phyloP scores from a whole-genome alignment of 2,113 vertebrate genomes.

The Alectura lathami region DNA sequence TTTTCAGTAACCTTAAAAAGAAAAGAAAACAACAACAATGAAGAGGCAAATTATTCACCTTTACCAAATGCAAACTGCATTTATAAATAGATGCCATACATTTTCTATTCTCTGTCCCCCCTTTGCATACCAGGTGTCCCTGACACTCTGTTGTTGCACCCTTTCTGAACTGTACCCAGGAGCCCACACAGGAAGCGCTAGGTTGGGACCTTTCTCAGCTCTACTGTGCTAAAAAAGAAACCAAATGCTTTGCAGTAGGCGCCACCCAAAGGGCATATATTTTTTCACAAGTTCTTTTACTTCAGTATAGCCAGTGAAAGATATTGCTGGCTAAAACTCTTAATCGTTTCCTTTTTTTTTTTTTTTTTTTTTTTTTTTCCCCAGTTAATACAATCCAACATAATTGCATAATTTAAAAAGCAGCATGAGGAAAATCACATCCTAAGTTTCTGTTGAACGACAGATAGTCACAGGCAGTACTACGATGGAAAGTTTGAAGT shows the following conservation, averaged over 20 bases:
- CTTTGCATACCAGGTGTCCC: not conserved
- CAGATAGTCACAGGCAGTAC: not conserved
- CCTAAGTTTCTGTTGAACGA: not conserved
- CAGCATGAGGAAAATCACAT: not conserved
- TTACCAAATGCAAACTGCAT: not conserved
- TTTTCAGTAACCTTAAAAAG: not conserved
- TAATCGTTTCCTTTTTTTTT: not conserved
- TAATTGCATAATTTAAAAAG: not conserved
- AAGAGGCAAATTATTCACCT: not conserved
- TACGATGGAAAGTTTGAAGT: not conserved
- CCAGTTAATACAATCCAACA: not conserved
- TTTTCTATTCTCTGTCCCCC: not conserved
- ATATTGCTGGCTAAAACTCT: not conserved
- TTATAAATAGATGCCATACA: not conserved
- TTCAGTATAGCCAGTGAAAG: not conserved
- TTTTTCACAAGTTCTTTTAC: not conserved
- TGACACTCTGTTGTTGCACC: not conserved
- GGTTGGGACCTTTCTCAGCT: not conserved
- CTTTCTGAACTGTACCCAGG: not conserved
- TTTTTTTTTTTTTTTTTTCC: not conserved
- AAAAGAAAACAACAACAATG: not conserved
- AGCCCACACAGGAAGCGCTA: fast-evolving
- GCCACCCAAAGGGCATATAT: slow-evolving; percentile 35
- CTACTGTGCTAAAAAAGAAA: not conserved
- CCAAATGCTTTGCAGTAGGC: slow-evolving; percentile 22